A percentile compares a stretch with the other conserved stretches of the same genome.
These are phyloP conservation scores for Limnephilus auricula DNA, from an alignment of 2,888 invertebrate genomes.

Conservation along the genomic window DNA sequence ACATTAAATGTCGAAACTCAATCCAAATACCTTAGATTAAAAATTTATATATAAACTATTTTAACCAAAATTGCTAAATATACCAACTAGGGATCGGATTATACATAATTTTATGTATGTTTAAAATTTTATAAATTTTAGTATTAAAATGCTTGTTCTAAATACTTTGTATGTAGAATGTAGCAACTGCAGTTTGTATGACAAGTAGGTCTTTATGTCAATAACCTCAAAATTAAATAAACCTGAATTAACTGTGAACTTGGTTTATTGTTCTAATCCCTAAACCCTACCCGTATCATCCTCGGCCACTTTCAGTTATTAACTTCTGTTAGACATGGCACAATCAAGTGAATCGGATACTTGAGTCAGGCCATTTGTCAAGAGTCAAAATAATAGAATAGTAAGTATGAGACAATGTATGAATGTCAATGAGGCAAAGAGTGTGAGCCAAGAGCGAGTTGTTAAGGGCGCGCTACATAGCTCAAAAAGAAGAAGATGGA, in stretches of 20 bases:
- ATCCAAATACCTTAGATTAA: conserved; percentile 34
- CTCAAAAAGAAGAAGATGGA: too few species aligned
- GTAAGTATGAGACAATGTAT: too few species aligned
- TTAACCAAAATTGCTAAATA: conserved; percentile 40
- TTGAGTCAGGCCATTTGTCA: too few species aligned
- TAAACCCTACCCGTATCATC: not conserved
- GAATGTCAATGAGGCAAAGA: too few species aligned
- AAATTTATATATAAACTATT: conserved; percentile 24
- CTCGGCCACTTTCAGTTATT: too few species aligned
- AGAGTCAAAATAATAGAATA: too few species aligned
- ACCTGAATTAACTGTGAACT: conserved; percentile 39
- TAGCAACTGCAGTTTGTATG: conserved; percentile 32
- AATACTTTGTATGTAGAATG: conserved; percentile 40
- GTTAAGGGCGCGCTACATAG: too few species aligned
- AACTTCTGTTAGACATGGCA: too few species aligned
- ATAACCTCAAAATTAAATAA: conserved; percentile 46
- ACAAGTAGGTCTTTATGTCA: conserved; percentile 42
- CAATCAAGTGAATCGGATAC: too few species aligned
- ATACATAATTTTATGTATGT: conserved; percentile 9
- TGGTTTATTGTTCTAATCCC: conserved; percentile 14
- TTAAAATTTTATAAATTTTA: conserved; percentile 45
- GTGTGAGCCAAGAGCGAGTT: too few species aligned
- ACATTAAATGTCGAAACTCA: conserved; percentile 37
- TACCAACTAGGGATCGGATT: not conserved
- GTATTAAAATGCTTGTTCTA: conserved; percentile 43